phyloP scores from a whole-genome alignment of 1,140 invertebrate species.

The Heliconius hermathena region DNA sequence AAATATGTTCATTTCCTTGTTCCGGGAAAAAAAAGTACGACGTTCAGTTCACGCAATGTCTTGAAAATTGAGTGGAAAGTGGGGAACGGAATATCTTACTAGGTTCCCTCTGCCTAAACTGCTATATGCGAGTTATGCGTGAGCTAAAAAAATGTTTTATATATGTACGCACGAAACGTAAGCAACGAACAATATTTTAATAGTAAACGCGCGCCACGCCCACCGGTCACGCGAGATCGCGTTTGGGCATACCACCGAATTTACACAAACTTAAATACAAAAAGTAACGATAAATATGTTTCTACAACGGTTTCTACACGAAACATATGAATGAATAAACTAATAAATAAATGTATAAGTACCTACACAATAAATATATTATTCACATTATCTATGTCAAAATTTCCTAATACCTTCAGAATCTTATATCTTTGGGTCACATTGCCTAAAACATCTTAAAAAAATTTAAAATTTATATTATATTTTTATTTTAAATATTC shows the following conservation, averaged over 20 bases:
- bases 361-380: background rate
- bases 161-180: conserved; percentile 46
- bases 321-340: conserved; percentile 33
- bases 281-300: conserved; percentile 54
- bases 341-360: background rate
- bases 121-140: too few relatives aligned
- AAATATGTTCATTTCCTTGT: too few relatives aligned
- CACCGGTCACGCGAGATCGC: conserved; percentile 75
- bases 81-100: too few relatives aligned
- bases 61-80: too few relatives aligned
- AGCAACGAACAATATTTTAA: conserved; percentile 70
- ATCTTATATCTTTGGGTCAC: too few relatives aligned
- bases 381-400: background rate
- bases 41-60: too few relatives aligned
- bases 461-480: too few relatives aligned
- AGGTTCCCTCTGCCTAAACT: too few relatives aligned
- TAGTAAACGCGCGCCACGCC: conserved; percentile 69
- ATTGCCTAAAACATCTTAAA: too few relatives aligned
- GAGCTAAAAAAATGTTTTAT: background rate
- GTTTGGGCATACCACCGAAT: conserved; percentile 60
- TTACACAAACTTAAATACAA: conserved; percentile 48
- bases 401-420: background rate
- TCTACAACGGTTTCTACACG: conserved; percentile 37
- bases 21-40: too few relatives aligned
- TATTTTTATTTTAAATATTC: too few relatives aligned